Base-by-base conservation (phyloP, 30 jellyfish, hydroid and myxozoan genomes). In the Morbakka virulenta region DNA sequence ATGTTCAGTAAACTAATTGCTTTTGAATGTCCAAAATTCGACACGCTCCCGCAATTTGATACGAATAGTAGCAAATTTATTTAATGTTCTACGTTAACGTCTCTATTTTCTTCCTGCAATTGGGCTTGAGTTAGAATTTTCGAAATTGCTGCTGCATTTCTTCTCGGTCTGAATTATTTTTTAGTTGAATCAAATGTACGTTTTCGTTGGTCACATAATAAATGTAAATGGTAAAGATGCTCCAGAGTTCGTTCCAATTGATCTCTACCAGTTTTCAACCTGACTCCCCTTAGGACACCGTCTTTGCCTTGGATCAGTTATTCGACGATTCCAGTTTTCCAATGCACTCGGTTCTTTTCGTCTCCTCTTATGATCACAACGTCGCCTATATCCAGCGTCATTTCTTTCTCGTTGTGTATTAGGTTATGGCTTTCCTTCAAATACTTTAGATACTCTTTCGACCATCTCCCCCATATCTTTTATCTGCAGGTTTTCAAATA, bases 221-320 rank as follows among this genome's bases (percentile, higher is more conserved):
- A 69, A 35, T 82, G 82, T 22, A 71, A 36, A 12, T 87, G 94
- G 32, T 71, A 82, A 3, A 82, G 64, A 27, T 30, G 71, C 48
- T 84, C 80, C 48, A 76, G 47, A 2, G 95, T 73, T 52, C 95
- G 22, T 26, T 84, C 95, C 52, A 84, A 28, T 14, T 22, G 29
- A 52, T 36, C 32, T n/a, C n/a, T n/a, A n/a, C n/a, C n/a, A n/a
- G n/a, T n/a, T n/a, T n/a, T n/a, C n/a, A n/a, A n/a, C n/a, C 83
- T 30, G 47, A 29, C n/a, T 64, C 64, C 20, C 29, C 33, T 14
- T 28, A 17, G 17, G 52, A 82, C 82, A 61, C n/a, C n/a, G n/a
- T 74, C 86, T 52, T 32, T 52, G 85, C 85, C 83, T 17, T 9
- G 12, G 28, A 13, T 14, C 50, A 63, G 68, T 17, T 74, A 20